Evolutionary conservation across 2,888 invertebrate species (phyloP).

Genomic region (Netelia inedita): DNA sequence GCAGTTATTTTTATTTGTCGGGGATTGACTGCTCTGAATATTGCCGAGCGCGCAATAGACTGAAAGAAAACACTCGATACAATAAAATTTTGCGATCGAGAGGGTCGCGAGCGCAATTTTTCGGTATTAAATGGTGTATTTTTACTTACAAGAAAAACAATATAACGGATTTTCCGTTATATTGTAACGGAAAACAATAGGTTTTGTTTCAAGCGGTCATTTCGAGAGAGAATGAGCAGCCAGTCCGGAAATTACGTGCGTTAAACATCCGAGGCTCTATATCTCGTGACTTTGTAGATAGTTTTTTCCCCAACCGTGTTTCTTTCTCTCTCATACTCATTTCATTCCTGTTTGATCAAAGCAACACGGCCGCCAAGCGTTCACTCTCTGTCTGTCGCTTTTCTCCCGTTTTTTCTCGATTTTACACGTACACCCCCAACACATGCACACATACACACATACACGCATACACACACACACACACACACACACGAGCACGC

Average conservation of each 20-base stretch:
- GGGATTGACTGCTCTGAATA: too few species aligned
- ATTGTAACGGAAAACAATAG: conserved; percentile 28
- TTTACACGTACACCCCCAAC: too few species aligned
- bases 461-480: too few species aligned
- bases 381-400: conserved; percentile 61
- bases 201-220: conserved; percentile 29
- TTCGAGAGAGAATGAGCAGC: conserved; percentile 7
- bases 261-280: conserved; percentile 34
- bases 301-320: background rate
- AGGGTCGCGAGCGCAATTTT: background rate
- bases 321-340: conserved; percentile 47
- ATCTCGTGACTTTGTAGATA: conserved; percentile 27
- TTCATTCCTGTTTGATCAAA: conserved; percentile 69
- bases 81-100: too few species aligned
- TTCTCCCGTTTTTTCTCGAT: conserved; percentile 63
- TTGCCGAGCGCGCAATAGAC: too few species aligned
- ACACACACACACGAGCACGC: too few species aligned
- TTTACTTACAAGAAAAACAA: background rate
- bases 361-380: conserved; percentile 62
- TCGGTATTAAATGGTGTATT: background rate
- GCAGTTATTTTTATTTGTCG: too few species aligned
- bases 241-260: conserved; percentile 53
- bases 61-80: too few species aligned
- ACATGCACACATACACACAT: too few species aligned
- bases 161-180: background rate